phyloP scores from a whole-genome alignment of 2,888 invertebrate genomes.

The Elmis aenea region DNA sequence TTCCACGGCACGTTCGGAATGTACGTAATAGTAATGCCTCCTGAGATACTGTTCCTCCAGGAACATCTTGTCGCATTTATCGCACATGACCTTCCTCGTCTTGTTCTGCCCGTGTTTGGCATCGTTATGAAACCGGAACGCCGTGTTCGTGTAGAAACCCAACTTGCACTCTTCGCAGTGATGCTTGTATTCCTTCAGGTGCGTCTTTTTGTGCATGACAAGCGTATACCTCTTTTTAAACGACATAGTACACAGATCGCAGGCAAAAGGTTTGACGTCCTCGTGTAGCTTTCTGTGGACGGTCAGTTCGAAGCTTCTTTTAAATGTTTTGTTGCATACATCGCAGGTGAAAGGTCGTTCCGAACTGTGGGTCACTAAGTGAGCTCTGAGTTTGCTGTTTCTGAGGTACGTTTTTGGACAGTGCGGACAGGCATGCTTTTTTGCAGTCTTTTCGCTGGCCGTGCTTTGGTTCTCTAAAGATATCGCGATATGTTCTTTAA shows the following conservation, averaged over 20 bases:
- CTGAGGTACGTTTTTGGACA: conserved; percentile 1
- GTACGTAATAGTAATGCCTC: background rate
- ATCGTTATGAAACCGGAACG: conserved; percentile 37
- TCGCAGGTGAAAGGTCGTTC: conserved; percentile 30
- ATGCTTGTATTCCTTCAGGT: conserved; percentile 40
- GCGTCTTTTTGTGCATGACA: conserved; percentile 38
- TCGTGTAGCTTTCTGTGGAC: conserved; percentile 30
- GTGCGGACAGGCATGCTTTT: background rate
- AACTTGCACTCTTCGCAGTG: conserved; percentile 37
- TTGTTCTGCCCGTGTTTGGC: conserved; percentile 32
- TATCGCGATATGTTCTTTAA: too few species aligned
- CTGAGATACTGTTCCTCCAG: conserved; percentile 6
- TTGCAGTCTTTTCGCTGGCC: background rate
- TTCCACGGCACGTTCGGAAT: background rate
- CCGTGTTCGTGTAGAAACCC: conserved; percentile 38
- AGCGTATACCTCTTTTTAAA: conserved; percentile 14
- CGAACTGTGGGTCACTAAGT: background rate
- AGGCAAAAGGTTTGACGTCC: conserved; percentile 51
- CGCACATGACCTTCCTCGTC: conserved; percentile 23
- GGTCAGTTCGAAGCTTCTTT: conserved; percentile 33
- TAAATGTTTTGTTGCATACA: conserved; percentile 31
- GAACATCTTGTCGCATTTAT: conserved; percentile 39
- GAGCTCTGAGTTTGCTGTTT: background rate
- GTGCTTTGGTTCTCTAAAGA: too few species aligned
- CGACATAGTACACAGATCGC: conserved; percentile 35